These are phyloP conservation scores for Morone saxatilis DNA, from an alignment of 2,113 vertebrate species.

Conservation along the genomic window DNA sequence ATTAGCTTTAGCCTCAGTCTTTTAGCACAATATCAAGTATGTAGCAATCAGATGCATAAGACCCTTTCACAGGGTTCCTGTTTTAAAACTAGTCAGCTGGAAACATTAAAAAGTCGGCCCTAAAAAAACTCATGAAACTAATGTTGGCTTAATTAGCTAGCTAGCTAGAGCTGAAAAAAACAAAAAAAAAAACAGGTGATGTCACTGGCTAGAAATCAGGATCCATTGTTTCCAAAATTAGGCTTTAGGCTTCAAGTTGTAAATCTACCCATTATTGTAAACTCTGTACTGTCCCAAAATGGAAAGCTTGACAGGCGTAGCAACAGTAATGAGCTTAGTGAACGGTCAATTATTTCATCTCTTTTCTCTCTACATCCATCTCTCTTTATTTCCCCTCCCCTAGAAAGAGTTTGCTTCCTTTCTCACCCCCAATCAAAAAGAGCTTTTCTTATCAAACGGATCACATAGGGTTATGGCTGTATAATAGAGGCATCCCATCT, in stretches of 20 bases:
- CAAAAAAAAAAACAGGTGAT: too few relatives aligned
- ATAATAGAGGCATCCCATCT: conserved; percentile 27
- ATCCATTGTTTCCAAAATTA: neutral
- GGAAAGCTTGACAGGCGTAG: neutral
- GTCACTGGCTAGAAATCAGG: neutral
- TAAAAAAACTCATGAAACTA: neutral
- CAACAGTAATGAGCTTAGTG: neutral
- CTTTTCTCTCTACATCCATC: neutral
- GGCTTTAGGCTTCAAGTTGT: neutral
- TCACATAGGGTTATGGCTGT: conserved; percentile 44
- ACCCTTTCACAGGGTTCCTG: neutral
- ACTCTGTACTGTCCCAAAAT: neutral
- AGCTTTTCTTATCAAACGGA: conserved; percentile 48
- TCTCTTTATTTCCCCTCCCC: neutral
- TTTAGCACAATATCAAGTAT: neutral
- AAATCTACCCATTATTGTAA: neutral
- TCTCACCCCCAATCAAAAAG: conserved; percentile 48
- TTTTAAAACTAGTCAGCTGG: neutral
- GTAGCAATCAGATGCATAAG: neutral
- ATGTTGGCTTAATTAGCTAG: neutral
- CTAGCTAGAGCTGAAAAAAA: neutral
- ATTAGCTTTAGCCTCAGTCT: neutral
- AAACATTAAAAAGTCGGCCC: neutral
- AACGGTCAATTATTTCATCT: conserved; percentile 16
- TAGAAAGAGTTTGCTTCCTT: conserved; percentile 7